phyloP scores from a whole-genome alignment of 2,113 vertebrate genomes.

The human (Homo sapiens) region GRCh38 chr5:53765501-53766000 shows the following conservation, averaged over 20 bases:
- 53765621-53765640: not conserved
- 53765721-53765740: not conserved
- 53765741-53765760: not conserved
- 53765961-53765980: constrained; percentile 17
- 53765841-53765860: not conserved
- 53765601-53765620: not conserved
- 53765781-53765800: not conserved
- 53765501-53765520: not conserved
- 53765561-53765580: not conserved
- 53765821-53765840: not conserved
- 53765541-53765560: not conserved
- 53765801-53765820: not conserved
- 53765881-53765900: not conserved
- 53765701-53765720: not conserved
- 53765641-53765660: not conserved
- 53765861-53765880: not conserved
- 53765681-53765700: too few relatives aligned
- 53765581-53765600: not conserved
- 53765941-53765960: not conserved
- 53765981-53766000: not conserved
- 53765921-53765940: not conserved
- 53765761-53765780: not conserved
- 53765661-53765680: not conserved
- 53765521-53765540: not conserved
- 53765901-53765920: not conserved